Evolutionary conservation across 2,797 vertebrate genomes (phyloP).

Genomic region (Dromococcyx pavoninus): DNA sequence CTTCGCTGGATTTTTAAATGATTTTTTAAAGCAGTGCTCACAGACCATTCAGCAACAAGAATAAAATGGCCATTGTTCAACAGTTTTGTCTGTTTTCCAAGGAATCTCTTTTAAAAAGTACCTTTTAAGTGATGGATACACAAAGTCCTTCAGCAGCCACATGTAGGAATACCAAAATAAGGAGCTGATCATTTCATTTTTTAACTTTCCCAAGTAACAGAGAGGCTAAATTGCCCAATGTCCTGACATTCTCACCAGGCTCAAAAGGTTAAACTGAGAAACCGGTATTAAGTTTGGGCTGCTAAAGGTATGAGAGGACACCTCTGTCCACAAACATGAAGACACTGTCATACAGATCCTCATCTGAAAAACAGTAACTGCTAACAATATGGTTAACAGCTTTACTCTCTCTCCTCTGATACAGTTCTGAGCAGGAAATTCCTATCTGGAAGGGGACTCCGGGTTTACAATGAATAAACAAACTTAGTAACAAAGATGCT

Average conservation of each 20-base stretch:
- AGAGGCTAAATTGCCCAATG: background rate
- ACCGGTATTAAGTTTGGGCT: background rate
- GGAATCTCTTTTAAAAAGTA: background rate
- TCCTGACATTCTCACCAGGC: background rate
- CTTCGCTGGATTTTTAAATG: background rate
- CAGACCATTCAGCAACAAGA: background rate
- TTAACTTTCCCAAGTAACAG: background rate
- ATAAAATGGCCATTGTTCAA: rapidly evolving
- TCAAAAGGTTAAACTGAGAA: background rate
- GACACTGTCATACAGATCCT: rapidly evolving
- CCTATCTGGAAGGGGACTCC: background rate
- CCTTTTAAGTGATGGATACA: background rate
- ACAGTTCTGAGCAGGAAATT: background rate
- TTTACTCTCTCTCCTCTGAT: background rate
- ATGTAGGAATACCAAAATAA: background rate
- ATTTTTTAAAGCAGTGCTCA: background rate
- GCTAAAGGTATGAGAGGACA: background rate
- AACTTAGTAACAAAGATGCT: background rate
- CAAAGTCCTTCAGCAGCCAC: background rate
- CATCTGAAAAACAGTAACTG: background rate
- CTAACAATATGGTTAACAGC: background rate
- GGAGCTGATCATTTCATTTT: background rate
- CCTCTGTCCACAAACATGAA: background rate
- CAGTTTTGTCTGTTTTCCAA: background rate
- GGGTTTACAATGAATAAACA: background rate